Conservation (phyloP, 2,888 invertebrate species). For the Drosophila niveifrons region DNA sequence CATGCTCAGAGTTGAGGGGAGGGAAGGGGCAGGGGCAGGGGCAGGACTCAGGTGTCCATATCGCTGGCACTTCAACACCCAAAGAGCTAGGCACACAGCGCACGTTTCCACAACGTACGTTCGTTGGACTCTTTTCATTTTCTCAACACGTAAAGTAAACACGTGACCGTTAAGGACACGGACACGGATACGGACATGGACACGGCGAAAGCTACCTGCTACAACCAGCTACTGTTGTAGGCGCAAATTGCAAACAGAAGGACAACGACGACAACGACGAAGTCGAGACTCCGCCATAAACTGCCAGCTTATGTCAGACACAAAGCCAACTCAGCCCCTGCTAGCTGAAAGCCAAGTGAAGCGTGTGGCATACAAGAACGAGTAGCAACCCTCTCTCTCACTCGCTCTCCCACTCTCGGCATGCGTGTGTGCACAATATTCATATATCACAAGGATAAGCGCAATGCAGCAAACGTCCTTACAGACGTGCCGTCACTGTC, state of each 20-base stretch:
- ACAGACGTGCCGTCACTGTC: slow-evolving; percentile 76
- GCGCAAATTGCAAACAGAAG: slow-evolving; percentile 82
- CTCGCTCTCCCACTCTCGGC: slow-evolving; percentile 27
- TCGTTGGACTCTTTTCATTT: slow-evolving; percentile 74
- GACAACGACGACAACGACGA: slow-evolving; percentile 51
- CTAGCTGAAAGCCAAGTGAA: slow-evolving; percentile 62
- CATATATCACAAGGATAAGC: slow-evolving; percentile 86
- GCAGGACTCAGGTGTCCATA: slow-evolving; percentile 75
- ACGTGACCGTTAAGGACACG: slow-evolving; percentile 79
- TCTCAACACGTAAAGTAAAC: slow-evolving; percentile 81
- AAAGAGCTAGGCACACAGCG: slow-evolving; percentile 20
- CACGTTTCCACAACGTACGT: slow-evolving; percentile 24
- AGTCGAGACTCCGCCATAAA: slow-evolving; percentile 61
- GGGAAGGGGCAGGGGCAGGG: slow-evolving; percentile 3
- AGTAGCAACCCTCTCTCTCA: slow-evolving; percentile 20
- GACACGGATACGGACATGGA: slow-evolving; percentile 50
- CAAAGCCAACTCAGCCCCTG: slow-evolving; percentile 67
- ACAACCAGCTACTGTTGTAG: slow-evolving; percentile 68
- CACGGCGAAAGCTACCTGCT: slow-evolving; percentile 8
- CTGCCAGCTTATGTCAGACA: slow-evolving; percentile 81
- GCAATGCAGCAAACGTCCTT: slow-evolving; percentile 86
- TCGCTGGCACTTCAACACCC: slow-evolving; percentile 75
- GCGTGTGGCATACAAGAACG: slow-evolving; percentile 57
- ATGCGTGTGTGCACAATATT: slow-evolving; percentile 84
- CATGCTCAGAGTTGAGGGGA: background rate